phyloP scores from a whole-genome alignment of 2,797 vertebrate genomes.

The Pseudotriccus pelzelni region DNA sequence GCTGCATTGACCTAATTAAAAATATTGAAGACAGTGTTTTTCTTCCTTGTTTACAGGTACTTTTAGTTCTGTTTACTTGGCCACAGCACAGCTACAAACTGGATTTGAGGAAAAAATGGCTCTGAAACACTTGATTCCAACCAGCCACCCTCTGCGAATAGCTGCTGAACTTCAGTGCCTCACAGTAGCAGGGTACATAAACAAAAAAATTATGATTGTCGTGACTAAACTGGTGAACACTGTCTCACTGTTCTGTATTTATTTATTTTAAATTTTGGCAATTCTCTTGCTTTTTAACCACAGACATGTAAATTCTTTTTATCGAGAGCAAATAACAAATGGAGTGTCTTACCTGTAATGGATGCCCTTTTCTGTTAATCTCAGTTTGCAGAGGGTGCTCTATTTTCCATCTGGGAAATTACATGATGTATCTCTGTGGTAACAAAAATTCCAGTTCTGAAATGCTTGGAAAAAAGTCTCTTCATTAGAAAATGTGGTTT shows the following conservation, averaged over 20 bases:
- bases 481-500: not conserved
- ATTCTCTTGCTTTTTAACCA: not conserved
- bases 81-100: conserved; percentile 84
- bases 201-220: not conserved
- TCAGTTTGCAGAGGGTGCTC: not conserved
- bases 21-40: conserved; percentile 7
- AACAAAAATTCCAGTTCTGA: not conserved
- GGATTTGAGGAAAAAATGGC: conserved; percentile 90
- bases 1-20: conserved; percentile 47
- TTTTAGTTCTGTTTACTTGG: conserved; percentile 97
- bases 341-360: not conserved
- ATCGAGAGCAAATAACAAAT: not conserved
- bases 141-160: conserved; percentile 93
- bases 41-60: conserved; percentile 82
- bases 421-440: not conserved
- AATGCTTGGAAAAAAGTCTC: not conserved
- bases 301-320: not conserved
- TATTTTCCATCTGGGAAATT: not conserved
- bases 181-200: conserved; percentile 88
- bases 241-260: not conserved
- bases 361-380: not conserved
- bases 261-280: not conserved
- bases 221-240: not conserved
- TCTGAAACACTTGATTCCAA: conserved; percentile 95
- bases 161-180: conserved; percentile 98